Evolutionary conservation across 23 tunicate species (phyloP).

Genomic region (Halocynthia roretzi): DNA sequence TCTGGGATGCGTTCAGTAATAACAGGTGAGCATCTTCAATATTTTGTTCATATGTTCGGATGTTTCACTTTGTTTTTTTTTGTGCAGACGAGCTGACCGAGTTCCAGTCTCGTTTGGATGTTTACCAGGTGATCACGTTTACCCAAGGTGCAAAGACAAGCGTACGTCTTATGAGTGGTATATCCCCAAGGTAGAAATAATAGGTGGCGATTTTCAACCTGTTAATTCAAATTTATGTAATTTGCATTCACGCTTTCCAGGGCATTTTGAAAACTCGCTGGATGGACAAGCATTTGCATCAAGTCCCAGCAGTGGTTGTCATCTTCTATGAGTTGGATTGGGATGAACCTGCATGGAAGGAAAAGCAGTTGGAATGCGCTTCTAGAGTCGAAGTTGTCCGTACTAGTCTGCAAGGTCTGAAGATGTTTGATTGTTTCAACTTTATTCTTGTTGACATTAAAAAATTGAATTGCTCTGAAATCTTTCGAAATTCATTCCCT

Average conservation of each 20-base stretch:
- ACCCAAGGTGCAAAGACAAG: constrained; percentile 62
- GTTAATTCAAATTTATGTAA: neutral
- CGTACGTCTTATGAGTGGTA: constrained; percentile 93
- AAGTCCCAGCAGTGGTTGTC: constrained; percentile 76
- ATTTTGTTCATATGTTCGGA: too few species aligned
- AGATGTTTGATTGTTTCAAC: neutral
- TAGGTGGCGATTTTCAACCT: neutral
- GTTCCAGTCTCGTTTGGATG: constrained; percentile 56
- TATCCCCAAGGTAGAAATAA: constrained; percentile 50
- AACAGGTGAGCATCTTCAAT: constrained; percentile 23
- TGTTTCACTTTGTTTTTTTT: too few species aligned
- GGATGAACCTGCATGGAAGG: constrained; percentile 90
- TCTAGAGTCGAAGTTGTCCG: constrained; percentile 84
- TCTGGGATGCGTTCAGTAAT: constrained; percentile 92
- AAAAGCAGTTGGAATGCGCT: constrained; percentile 76
- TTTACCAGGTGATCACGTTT: constrained; percentile 80
- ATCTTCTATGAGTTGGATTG: constrained; percentile 87
- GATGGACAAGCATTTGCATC: constrained; percentile 67
- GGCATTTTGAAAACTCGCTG: constrained; percentile 73
- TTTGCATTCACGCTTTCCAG: constrained; percentile 6
- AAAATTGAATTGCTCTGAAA: neutral
- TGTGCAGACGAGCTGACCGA: constrained; percentile 42
- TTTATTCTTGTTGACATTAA: neutral
- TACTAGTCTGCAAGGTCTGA: constrained; percentile 55
- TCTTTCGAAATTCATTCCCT: neutral